phyloP scores from a whole-genome alignment of 2,113 vertebrate species.

The Chionodraco myersi region DNA sequence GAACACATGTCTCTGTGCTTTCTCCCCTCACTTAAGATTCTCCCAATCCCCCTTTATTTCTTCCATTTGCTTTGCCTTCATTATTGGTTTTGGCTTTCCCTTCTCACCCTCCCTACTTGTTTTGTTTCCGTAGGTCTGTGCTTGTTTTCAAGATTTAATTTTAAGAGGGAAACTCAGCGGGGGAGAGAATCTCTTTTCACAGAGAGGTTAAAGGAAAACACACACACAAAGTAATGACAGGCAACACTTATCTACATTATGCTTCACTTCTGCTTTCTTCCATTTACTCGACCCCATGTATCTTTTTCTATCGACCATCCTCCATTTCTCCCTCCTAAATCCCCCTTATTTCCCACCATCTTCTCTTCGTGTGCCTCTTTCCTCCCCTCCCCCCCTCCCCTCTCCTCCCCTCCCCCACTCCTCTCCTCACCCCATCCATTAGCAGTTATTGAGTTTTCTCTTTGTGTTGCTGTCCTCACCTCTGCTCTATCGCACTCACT shows the following conservation, averaged over 20 bases:
- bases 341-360: neutral
- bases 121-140: constrained; percentile 19
- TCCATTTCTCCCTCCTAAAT: constrained; percentile 10
- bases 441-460: constrained; percentile 61
- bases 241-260: constrained; percentile 11
- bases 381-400: neutral
- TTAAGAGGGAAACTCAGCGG: constrained; percentile 18
- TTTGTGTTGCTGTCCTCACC: constrained; percentile 57
- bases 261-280: constrained; percentile 3
- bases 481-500: constrained; percentile 36
- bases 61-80: constrained; percentile 20
- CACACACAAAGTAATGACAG: constrained; percentile 11
- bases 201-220: constrained; percentile 30
- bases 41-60: constrained; percentile 10
- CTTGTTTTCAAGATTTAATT: constrained; percentile 51
- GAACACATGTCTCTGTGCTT: constrained; percentile 42
- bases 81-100: constrained; percentile 32
- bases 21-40: constrained; percentile 20
- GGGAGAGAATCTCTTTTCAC: constrained; percentile 6
- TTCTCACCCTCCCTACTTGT: constrained; percentile 18
- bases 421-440: constrained; percentile 47
- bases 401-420: constrained; percentile 17
- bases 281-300: constrained; percentile 12
- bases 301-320: constrained; percentile 1
- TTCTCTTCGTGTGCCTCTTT: neutral